These are phyloP conservation scores for Cephalopachus bancanus DNA, from an alignment of 2,797 vertebrate species.

Conservation along the genomic window DNA sequence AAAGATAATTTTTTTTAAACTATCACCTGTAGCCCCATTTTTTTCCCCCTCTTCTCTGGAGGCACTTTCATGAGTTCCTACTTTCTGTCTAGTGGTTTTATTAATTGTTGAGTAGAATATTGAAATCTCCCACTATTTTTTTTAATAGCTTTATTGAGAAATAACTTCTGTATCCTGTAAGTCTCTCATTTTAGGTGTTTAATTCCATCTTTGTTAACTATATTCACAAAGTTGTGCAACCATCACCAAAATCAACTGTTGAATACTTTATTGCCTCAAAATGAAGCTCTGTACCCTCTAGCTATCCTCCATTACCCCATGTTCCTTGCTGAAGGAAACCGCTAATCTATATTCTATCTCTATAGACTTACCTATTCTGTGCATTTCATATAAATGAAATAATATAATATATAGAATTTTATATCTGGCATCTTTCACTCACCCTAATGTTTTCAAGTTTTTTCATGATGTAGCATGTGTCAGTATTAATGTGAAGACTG, in stretches of 20 bases:
- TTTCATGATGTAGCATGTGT: background rate
- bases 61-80: background rate
- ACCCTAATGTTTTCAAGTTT: background rate
- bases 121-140: background rate
- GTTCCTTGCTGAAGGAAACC: background rate
- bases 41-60: background rate
- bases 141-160: background rate
- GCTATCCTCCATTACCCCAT: background rate
- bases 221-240: background rate
- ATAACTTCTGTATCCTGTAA: background rate
- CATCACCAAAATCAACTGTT: constrained; percentile 3
- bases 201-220: background rate
- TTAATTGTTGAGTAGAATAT: background rate
- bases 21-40: background rate
- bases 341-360: background rate
- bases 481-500: background rate
- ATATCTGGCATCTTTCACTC: too few species aligned
- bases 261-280: background rate
- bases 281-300: background rate
- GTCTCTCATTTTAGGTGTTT: background rate
- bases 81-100: background rate
- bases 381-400: too few species aligned
- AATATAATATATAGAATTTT: too few species aligned
- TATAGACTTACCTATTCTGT: background rate
- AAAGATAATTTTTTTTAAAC: background rate